These are phyloP conservation scores for Morpho helenor DNA, from an alignment of 2,888 invertebrate genomes.

Conservation along the genomic window DNA sequence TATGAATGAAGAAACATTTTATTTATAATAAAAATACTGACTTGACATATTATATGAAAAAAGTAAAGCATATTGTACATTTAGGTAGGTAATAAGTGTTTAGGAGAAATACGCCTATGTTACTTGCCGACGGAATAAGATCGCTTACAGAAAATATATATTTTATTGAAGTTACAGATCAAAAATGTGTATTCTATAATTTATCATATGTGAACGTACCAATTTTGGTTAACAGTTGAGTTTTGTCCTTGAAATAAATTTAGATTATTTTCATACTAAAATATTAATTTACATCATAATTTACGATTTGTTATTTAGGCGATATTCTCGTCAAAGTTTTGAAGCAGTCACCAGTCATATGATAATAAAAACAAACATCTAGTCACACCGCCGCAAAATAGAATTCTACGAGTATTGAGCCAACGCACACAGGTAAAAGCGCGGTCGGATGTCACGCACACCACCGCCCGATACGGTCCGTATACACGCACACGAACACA, in stretches of 20 bases:
- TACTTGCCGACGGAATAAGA: constrained; percentile 31
- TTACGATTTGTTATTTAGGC: neutral
- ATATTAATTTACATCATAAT: too few species aligned
- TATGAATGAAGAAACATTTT: neutral
- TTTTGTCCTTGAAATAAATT: too few species aligned
- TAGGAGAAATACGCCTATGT: constrained; percentile 42
- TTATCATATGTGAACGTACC: neutral
- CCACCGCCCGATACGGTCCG: constrained; percentile 36
- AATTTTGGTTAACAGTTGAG: neutral
- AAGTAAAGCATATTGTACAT: too few species aligned
- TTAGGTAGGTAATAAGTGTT: constrained; percentile 1
- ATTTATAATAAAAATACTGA: too few species aligned
- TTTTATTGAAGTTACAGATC: too few species aligned
- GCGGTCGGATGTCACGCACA: constrained; percentile 71
- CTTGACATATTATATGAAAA: too few species aligned
- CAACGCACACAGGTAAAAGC: constrained; percentile 57
- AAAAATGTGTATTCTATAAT: neutral
- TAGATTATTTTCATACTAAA: too few species aligned
- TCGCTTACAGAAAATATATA: neutral
- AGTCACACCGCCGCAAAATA: constrained; percentile 72
- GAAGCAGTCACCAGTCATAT: constrained; percentile 64
- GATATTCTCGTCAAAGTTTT: constrained; percentile 31
- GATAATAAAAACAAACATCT: constrained; percentile 79
- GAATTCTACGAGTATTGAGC: constrained; percentile 71
- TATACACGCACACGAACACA: constrained; percentile 51